A percentile compares a stretch with the other conserved stretches of the same genome.
Conservation (phyloP, 2,888 invertebrate genomes). For the Lacanobia wlatinum region DNA sequence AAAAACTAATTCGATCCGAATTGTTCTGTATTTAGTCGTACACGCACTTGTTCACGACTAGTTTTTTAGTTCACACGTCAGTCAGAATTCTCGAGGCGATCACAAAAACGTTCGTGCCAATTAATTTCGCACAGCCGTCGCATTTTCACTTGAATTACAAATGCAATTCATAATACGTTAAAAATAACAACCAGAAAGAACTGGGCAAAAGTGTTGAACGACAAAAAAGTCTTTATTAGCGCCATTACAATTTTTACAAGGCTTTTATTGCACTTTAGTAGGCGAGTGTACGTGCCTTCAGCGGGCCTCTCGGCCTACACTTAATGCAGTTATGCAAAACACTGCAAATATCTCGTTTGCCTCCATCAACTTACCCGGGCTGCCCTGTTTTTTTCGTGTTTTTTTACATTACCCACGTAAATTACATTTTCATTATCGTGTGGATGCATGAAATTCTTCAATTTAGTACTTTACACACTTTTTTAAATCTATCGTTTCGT, state of each 20-base stretch:
- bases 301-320: constrained; percentile 72
- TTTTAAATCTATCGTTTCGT: constrained; percentile 33
- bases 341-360: constrained; percentile 79
- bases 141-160: constrained; percentile 64
- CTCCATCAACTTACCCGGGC: constrained; percentile 70
- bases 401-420: constrained; percentile 63
- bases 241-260: constrained; percentile 73
- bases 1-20: constrained; percentile 48
- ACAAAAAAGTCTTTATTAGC: constrained; percentile 73
- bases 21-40: constrained; percentile 37
- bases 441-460: constrained; percentile 64
- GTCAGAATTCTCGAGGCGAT: constrained; percentile 40
- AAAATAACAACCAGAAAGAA: constrained; percentile 64
- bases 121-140: constrained; percentile 62
- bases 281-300: constrained; percentile 78
- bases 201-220: constrained; percentile 66
- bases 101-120: constrained; percentile 58
- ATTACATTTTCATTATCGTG: constrained; percentile 69
- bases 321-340: constrained; percentile 85
- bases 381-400: constrained; percentile 65
- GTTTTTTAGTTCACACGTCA: constrained; percentile 44
- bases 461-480: constrained; percentile 43
- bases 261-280: constrained; percentile 77
- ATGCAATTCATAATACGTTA: constrained; percentile 67
- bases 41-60: constrained; percentile 22